Evolutionary conservation across 1,140 invertebrate genomes (phyloP).

Genomic region (Lepidurus packardi): DNA sequence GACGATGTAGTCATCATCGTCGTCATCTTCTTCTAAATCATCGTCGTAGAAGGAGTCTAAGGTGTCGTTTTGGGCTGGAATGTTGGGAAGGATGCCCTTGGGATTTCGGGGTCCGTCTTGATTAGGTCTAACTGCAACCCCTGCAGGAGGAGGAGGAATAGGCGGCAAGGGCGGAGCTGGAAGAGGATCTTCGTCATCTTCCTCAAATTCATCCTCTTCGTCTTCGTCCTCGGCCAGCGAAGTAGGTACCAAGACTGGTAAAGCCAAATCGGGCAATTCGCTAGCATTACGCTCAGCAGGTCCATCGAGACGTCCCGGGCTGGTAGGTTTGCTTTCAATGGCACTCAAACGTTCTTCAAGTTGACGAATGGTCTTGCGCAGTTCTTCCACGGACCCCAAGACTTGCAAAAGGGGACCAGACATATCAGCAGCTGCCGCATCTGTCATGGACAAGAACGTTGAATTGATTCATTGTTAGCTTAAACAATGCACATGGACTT

Average conservation of each 20-base stretch:
- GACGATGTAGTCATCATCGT: background rate
- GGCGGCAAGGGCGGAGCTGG: background rate
- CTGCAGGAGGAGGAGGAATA: background rate
- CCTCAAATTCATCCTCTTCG: background rate
- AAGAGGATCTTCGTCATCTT: background rate
- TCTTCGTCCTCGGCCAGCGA: background rate
- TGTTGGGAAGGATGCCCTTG: background rate
- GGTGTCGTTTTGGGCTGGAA: background rate
- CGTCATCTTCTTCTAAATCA: background rate
- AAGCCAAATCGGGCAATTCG: background rate
- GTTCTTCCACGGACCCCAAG: background rate
- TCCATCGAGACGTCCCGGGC: background rate
- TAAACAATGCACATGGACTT: background rate
- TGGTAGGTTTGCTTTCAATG: background rate
- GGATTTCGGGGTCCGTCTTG: background rate
- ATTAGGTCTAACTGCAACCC: background rate
- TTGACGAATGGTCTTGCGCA: background rate
- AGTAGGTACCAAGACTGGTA: background rate
- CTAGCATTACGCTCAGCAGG: background rate
- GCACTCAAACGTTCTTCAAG: slow-evolving; percentile 4
- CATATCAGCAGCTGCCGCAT: background rate
- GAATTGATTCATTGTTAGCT: background rate
- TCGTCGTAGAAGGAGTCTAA: background rate
- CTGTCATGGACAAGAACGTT: background rate
- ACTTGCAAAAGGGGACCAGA: background rate